Base-by-base conservation (phyloP, 2,888 invertebrate species). In the Ennomos erosarius region DNA sequence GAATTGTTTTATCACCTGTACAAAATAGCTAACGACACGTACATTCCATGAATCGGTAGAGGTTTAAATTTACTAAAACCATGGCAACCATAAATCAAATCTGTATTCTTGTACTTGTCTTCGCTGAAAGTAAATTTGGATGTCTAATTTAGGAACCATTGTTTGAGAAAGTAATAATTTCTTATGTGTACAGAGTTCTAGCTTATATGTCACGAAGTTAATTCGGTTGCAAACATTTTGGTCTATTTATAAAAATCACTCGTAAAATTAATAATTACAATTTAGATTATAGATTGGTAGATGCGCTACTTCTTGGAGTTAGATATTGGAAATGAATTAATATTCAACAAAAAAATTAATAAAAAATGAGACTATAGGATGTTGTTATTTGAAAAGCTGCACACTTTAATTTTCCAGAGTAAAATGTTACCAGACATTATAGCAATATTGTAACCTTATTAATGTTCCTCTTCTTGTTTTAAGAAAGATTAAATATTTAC, bases 401-500 rank as follows among this genome's bases (percentile, higher is more conserved):
- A 93, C 92, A 87, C 76, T 77, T 84, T 85, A 86, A 79, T 85
- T 85, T 87, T 74, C 81, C 78, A 82, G 84, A 87, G 84, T 86
- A 81, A 78, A 85, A 84, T 81, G 89, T 92, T 92, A 92, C 92
- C 92, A 88, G 85, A 85, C 87, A 48, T 44, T 45, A 38, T 87
- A 90, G 88, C 86, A 87, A 90, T 90, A 90, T 84, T 82, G 79
- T 83, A 87, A 92, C 88, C 90, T 88, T 91, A 90, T 89, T 87
- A 84, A 93, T 92, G 93, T 92, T 93, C 92, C 93, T 92, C 91
- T 89, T 88, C 88, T 92, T 92, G 76, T 92, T 88, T 92, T 93
- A 92, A 92, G 92, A 90, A 90, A 92, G 88, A 92, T 87, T 87
- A 78, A 87, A 91, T 93, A 93, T 93, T 92, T 93, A 93, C 92